Conservation (phyloP, 2,888 invertebrate species). For the Muschampia plurimacula region DNA sequence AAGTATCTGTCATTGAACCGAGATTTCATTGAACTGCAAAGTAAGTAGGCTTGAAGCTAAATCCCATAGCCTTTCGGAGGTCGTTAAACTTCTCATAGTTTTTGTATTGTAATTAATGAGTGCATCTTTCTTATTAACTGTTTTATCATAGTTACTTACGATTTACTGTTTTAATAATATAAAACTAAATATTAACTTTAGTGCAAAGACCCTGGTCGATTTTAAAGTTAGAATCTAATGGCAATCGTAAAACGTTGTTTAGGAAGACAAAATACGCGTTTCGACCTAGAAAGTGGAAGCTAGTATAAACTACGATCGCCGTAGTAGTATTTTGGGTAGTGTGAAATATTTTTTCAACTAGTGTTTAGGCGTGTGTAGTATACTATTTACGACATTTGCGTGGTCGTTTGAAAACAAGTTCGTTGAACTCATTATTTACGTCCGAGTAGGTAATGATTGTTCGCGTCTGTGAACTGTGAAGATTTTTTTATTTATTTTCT, state of each 20-base stretch:
- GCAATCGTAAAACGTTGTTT: constrained; percentile 10
- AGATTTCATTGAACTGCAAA: constrained; percentile 39
- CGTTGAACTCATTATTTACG: constrained; percentile 65
- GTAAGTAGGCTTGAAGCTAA: constrained; percentile 42
- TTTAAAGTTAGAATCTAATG: not conserved
- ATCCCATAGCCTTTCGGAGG: constrained; percentile 39
- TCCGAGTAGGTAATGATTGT: constrained; percentile 54
- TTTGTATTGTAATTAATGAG: constrained; percentile 29
- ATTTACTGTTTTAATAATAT: constrained; percentile 9
- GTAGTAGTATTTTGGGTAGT: constrained; percentile 11
- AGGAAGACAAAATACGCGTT: constrained; percentile 16
- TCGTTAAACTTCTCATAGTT: constrained; percentile 41
- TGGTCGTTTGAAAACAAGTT: constrained; percentile 54
- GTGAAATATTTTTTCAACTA: constrained; percentile 28
- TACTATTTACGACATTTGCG: constrained; percentile 49
- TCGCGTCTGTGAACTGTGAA: constrained; percentile 52
- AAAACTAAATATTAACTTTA: not conserved
- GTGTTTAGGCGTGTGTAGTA: constrained; percentile 21
- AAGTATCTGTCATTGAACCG: constrained; percentile 46
- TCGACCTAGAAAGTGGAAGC: constrained; percentile 21
- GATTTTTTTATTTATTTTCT: constrained; percentile 33
- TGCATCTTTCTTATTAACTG: constrained; percentile 14
- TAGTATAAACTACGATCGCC: not conserved
- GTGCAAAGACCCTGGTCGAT: constrained; percentile 12
- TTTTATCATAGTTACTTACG: not conserved